Base-by-base conservation (phyloP, 2,888 invertebrate species). In the Coleophora flavipennella region DNA sequence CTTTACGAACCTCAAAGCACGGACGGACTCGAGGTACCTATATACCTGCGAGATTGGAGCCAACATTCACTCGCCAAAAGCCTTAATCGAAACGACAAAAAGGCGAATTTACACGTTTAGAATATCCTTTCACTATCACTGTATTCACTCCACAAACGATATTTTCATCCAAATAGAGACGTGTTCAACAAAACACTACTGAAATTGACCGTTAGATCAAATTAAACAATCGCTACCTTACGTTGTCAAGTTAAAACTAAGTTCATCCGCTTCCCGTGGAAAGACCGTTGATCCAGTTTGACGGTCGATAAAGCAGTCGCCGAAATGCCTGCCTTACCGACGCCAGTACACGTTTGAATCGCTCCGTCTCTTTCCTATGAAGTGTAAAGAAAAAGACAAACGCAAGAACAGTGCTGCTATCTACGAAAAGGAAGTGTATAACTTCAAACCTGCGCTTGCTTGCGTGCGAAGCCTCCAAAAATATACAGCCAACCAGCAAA, bases 211-310 rank as follows among this genome's bases (percentile, higher is more conserved):
- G 64, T 62, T 61, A 60, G 68, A 66, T 59, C 60, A 51, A 59
- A 59, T 67, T 62, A 65, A 68, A 75, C 80, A 71, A 63, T 67
- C 80, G 64, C 64, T 59, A 57, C 59, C 68, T 53, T 53, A 59
- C 79, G 73, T 60, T 59, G 81, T 71, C 74, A 79, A 78, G 68
- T 76, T 74, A 64, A 70, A 81, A 84, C 84, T 84, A 84, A 83
- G 78, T 74, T 74, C 66, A 79, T 72, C 74, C 66, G 67, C 67
- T 67, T 73, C 75, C 67, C 72, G 70, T 55, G 49, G 53, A 74
- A 78, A 79, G 80, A 85, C 85, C 85, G 85, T 85, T 85, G 85
- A 78, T 81, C 81, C 77, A 78, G 72, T 76, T 77, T 68, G 61
- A 56, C 57, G 46, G 76, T 80, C 79, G 81, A 67, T 73, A 74